A percentile compares a stretch with the other conserved stretches of the same genome.
These are phyloP conservation scores for Liolophura sinensis DNA, from an alignment of 1,140 invertebrate genomes.

Conservation along the genomic window DNA sequence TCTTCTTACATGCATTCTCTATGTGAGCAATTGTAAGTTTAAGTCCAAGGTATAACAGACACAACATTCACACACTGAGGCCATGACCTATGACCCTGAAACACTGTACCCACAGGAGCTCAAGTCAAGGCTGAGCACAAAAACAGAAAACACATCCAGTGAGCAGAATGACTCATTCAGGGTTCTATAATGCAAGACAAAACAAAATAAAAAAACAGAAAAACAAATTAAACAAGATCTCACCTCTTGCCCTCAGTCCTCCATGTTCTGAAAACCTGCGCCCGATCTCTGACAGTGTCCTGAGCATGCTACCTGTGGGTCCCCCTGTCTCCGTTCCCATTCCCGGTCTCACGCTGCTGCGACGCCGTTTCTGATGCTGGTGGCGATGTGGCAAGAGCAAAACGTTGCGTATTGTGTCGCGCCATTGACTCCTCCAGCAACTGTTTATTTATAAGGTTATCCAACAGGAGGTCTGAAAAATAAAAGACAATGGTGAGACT, in stretches of 20 bases:
- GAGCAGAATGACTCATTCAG: no score
- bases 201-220: no score
- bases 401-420: constrained; percentile 31
- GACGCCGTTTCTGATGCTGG: constrained; percentile 41
- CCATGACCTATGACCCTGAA: no score
- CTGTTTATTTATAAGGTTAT: constrained; percentile 41
- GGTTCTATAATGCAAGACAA: no score
- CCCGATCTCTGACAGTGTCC: constrained; percentile 36
- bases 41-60: no score
- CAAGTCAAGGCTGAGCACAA: no score
- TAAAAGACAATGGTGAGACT: constrained; percentile 2
- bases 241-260: background rate
- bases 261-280: constrained; percentile 16
- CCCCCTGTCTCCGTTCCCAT: constrained; percentile 13
- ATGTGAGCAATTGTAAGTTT: no score
- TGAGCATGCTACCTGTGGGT: constrained; percentile 32
- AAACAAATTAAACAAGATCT: no score
- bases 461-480: constrained; percentile 42
- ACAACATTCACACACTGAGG: no score
- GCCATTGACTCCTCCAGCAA: constrained; percentile 33
- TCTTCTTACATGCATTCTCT: no score
- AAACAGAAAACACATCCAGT: no score
- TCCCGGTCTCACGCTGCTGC: constrained; percentile 24
- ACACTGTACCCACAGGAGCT: no score
- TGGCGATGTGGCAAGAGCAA: constrained; percentile 39